These are phyloP conservation scores for Aptenodytes patagonicus DNA, from an alignment of 2,113 vertebrate genomes.

Conservation along the genomic window DNA sequence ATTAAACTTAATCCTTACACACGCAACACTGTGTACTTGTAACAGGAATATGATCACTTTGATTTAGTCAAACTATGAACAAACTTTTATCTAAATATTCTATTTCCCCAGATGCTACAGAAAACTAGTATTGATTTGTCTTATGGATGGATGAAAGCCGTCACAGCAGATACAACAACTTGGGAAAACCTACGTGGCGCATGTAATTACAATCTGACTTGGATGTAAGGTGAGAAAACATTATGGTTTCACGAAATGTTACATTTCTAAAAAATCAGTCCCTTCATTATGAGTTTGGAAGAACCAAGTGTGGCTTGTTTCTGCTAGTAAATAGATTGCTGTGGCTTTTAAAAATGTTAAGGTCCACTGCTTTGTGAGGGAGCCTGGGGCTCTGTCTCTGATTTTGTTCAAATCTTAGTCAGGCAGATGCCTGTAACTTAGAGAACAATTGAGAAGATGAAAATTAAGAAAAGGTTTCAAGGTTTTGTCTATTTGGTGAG, in stretches of 20 bases:
- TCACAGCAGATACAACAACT: conserved; percentile 20
- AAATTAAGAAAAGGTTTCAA: not conserved
- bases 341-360: not conserved
- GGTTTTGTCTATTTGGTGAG: not conserved
- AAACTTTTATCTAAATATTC: conserved; percentile 31
- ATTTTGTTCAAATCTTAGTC: not conserved
- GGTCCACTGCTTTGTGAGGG: not conserved
- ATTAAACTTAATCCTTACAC: not conserved
- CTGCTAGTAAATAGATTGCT: not conserved
- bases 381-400: not conserved
- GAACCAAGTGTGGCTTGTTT: not conserved
- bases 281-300: not conserved
- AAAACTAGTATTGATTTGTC: conserved; percentile 48
- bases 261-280: not conserved
- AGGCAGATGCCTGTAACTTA: not conserved
- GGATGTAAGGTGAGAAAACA: not conserved
- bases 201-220: conserved; percentile 50
- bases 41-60: not conserved
- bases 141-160: conserved; percentile 1
- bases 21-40: not conserved
- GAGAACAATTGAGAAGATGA: not conserved
- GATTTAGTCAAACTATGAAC: not conserved
- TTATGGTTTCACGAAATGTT: not conserved
- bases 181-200: not conserved
- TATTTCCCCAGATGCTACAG: not conserved